These are phyloP conservation scores for Spea hammondii DNA, from an alignment of 2,797 vertebrate genomes.

Conservation along the genomic window DNA sequence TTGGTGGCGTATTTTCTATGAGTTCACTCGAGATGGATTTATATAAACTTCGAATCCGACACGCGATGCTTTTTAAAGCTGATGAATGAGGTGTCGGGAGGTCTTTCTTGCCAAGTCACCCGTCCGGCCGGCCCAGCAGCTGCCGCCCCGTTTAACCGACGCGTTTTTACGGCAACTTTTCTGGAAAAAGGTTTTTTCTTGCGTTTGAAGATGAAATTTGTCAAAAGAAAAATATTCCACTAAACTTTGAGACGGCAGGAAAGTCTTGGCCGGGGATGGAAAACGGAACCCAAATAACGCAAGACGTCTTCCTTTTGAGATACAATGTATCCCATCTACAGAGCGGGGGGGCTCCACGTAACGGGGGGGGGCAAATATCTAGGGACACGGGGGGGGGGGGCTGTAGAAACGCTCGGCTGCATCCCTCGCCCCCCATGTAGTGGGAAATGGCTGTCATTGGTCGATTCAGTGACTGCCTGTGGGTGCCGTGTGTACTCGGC, in stretches of 20 bases:
- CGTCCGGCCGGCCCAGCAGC: background rate
- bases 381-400: no score
- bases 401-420: background rate
- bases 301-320: no score
- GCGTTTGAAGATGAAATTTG: background rate
- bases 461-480: no score
- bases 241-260: background rate
- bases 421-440: background rate
- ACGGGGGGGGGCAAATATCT: no score
- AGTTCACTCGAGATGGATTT: background rate
- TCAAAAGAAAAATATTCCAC: slow-evolving; percentile 20
- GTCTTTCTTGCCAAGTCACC: slow-evolving; percentile 11
- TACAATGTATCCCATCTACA: no score
- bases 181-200: slow-evolving; percentile 8
- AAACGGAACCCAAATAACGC: no score
- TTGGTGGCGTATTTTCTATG: background rate
- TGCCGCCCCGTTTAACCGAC: background rate
- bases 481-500: no score
- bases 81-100: slow-evolving; percentile 18
- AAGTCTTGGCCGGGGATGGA: no score
- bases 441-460: no score
- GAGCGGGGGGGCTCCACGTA: no score
- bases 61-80: background rate
- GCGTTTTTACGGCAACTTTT: background rate
- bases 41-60: background rate